A percentile compares a stretch with the other conserved stretches of the same genome.
These are phyloP conservation scores for Megastigmus dorsalis DNA, from an alignment of 2,888 invertebrate genomes.

Conservation along the genomic window DNA sequence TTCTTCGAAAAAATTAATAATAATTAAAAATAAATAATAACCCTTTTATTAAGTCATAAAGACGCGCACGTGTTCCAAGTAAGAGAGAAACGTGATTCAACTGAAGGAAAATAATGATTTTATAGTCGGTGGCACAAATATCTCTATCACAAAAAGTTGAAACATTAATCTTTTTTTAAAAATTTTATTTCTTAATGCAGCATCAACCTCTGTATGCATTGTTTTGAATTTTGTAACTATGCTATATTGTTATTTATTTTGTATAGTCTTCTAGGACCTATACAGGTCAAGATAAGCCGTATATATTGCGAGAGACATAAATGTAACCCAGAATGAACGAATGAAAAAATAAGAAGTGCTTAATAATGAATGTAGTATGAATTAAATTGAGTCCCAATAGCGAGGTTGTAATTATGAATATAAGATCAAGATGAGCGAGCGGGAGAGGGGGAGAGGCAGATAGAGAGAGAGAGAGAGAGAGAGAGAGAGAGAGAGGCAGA, in stretches of 20 bases:
- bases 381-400: background rate
- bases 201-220: background rate
- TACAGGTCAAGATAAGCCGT: background rate
- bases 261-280: background rate
- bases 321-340: background rate
- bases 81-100: background rate
- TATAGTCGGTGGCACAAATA: background rate
- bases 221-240: conserved; percentile 10
- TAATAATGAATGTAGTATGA: background rate
- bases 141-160: background rate
- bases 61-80: background rate
- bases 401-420: background rate
- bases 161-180: background rate
- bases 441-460: background rate
- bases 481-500: background rate
- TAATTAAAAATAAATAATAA: conserved; percentile 17
- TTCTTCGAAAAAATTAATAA: conserved; percentile 33
- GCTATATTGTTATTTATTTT: conserved; percentile 29
- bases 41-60: background rate
- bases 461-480: background rate
- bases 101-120: background rate
- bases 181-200: conserved; percentile 8
- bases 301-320: background rate
- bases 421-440: background rate
- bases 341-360: background rate